Base-by-base conservation (phyloP, 2,113 vertebrate genomes). In the Phoenicopterus ruber region DNA sequence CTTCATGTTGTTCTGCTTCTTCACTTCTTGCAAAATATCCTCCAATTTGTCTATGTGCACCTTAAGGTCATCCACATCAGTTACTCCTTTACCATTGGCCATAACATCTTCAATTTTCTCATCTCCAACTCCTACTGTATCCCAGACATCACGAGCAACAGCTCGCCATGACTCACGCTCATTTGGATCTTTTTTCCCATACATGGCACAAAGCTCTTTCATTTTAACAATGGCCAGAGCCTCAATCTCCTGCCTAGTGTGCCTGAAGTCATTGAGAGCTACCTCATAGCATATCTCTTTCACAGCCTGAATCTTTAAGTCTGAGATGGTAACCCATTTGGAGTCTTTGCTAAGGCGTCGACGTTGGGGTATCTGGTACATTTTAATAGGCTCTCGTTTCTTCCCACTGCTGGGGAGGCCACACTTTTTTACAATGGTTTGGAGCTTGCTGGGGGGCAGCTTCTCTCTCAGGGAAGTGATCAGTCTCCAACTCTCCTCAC, bases 241-340 rank as follows among this genome's bases (percentile, higher is more conserved):
- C 96, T 99, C 99, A 4, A 99, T 99, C 98, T 99, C 99, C 98
- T 99, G 99, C 82, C 99, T 98, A 47, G 98, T 99, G 94, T 99
- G 99, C 71, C 99, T 99, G 96, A 99, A 99, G 95, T 99, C 99
- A 29, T 99, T 99, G 91, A 99, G 99, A 0, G 99, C 99, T 71
- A 99, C 99, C 97, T 99, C 99, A 44, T 99, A 99, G 97, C 99
- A 99, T 86, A 99, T 99, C 97, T 99, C 99, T 97, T 99, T 99
- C 46, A 99, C 99, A 8, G 99, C 99, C 97, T 99, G 99, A 97
- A 99, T 99, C 98, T 99, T 99, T 94, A 99, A 97, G 96, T 99
- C 99, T 17, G 99, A 99, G 97, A 99, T 99, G 71, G 99, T 99
- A 90, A 99, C 99, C 99, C 99, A 99, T 80, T 99, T 99, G 90